Conservation (phyloP, 2,888 invertebrate species). For the Octodonta nipae region DNA sequence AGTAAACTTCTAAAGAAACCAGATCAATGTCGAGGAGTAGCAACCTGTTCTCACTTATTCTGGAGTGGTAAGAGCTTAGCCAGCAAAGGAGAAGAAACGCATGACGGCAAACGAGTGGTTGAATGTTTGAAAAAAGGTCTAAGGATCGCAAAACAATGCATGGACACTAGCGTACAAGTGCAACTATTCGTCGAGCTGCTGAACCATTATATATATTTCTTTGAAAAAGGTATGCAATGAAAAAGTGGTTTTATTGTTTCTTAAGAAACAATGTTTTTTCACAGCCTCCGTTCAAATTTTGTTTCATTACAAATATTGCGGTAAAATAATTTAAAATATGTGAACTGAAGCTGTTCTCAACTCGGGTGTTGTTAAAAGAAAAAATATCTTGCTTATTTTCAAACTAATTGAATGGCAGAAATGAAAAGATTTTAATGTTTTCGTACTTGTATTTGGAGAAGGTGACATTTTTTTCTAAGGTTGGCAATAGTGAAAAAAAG, state of each 20-base stretch:
- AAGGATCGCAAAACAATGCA: slow-evolving; percentile 90
- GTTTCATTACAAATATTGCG: too few relatives aligned
- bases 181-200: slow-evolving; percentile 90
- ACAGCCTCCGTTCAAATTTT: too few relatives aligned
- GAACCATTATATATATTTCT: slow-evolving; percentile 85
- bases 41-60: slow-evolving; percentile 88
- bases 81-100: slow-evolving; percentile 46
- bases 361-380: too few relatives aligned
- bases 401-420: too few relatives aligned
- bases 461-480: too few relatives aligned
- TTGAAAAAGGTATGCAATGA: slow-evolving; percentile 67
- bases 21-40: slow-evolving; percentile 92
- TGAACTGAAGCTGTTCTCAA: too few relatives aligned
- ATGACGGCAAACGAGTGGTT: slow-evolving; percentile 79
- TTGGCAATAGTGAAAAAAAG: too few relatives aligned
- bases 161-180: slow-evolving; percentile 93
- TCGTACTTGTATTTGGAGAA: too few relatives aligned
- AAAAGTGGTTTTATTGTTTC: slow-evolving; percentile 22
- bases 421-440: too few relatives aligned
- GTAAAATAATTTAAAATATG: too few relatives aligned
- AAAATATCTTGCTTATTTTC: too few relatives aligned
- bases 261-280: too few relatives aligned
- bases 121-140: slow-evolving; percentile 96
- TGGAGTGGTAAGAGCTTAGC: slow-evolving; percentile 71
- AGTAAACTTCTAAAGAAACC: slow-evolving; percentile 89